Conservation (phyloP, 2,888 invertebrate genomes). For the Napeogenes sylphis region DNA sequence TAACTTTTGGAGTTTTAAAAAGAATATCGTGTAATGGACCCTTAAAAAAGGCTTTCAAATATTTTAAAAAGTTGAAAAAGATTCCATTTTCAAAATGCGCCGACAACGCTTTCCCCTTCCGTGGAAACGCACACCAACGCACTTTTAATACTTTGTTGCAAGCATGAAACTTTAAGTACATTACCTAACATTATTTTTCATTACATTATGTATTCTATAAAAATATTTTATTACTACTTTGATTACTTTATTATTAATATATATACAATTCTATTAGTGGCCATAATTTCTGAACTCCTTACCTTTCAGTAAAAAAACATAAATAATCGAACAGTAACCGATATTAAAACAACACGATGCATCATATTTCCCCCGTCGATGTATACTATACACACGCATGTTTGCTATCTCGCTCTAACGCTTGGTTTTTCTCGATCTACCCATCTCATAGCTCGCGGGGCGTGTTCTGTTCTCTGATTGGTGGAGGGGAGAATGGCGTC, state of each 20-base stretch:
- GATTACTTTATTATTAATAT: constrained; percentile 9
- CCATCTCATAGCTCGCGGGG: constrained; percentile 55
- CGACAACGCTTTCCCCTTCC: constrained; percentile 60
- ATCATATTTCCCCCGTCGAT: constrained; percentile 68
- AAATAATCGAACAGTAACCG: constrained; percentile 70
- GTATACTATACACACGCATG: constrained; percentile 60
- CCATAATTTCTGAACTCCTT: constrained; percentile 43
- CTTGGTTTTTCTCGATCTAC: constrained; percentile 48
- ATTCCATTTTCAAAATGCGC: constrained; percentile 65
- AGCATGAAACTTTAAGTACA: constrained; percentile 1
- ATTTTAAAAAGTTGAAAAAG: constrained; percentile 60
- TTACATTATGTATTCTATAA: constrained; percentile 9
- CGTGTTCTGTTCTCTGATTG: constrained; percentile 66
- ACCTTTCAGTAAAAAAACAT: constrained; percentile 57
- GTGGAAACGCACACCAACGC: constrained; percentile 54
- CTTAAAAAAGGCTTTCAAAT: constrained; percentile 39
- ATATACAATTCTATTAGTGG: constrained; percentile 20
- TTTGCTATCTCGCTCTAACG: constrained; percentile 44
- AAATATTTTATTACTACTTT: constrained; percentile 10
- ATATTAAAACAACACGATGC: constrained; percentile 75
- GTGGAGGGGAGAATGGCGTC: constrained; percentile 63
- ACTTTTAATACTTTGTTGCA: constrained; percentile 18
- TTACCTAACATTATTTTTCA: constrained; percentile 20
- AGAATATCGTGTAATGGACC: no score
- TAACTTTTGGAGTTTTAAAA: no score